Evolutionary conservation across 2,797 vertebrate species (phyloP), one percentile per base, ranked within the genome.

Genomic region (Phoxinus dragarum): DNA sequence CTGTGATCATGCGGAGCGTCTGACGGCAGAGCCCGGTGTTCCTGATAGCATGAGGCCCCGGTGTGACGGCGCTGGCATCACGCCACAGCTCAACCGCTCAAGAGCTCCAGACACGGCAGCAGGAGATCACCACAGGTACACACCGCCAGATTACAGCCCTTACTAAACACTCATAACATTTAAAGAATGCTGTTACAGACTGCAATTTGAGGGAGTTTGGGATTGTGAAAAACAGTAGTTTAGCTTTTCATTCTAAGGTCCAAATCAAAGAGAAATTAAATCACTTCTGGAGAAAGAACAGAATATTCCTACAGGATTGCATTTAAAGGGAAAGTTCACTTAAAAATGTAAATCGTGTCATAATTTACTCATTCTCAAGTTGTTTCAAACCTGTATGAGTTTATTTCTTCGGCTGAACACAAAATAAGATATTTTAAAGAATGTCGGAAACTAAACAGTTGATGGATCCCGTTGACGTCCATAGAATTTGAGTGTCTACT

Each of bases 111-210:
- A 90, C 82, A 56, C 23, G 47, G 83, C 93, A 95, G 21, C 93
- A 94, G 23, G 94, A 95, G 82, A 90, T 96, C 73, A 94, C 92
- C 75, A 89, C 93, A 87, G 97, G 98, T 99, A 92, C 84, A 82
- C 75, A n/a, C 40, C 59, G 2, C 40, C 42, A 16, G 36, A 36
- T 47, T 66, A 31, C 27, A 44, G 19, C 19, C 64, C 40, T 44
- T 4, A 34, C 16, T 54, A 36, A 68, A 76, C 52, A 49, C 10
- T 77, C 71, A 5, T 1, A 27, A 47, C 19, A 38, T 49, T n/a
- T 17, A 19, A 54, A 61, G 40, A 56, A 59, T 61, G 38, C 1
- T 10, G 1, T 12, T 42, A 14, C 44, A 89, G 85, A 82, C 75
- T 66, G 40, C 61, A 27, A 74, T 47, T 64, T 36, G 21, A 52